These are phyloP conservation scores for Chloroceryle inda DNA, from an alignment of 2,797 vertebrate species.

Conservation along the genomic window DNA sequence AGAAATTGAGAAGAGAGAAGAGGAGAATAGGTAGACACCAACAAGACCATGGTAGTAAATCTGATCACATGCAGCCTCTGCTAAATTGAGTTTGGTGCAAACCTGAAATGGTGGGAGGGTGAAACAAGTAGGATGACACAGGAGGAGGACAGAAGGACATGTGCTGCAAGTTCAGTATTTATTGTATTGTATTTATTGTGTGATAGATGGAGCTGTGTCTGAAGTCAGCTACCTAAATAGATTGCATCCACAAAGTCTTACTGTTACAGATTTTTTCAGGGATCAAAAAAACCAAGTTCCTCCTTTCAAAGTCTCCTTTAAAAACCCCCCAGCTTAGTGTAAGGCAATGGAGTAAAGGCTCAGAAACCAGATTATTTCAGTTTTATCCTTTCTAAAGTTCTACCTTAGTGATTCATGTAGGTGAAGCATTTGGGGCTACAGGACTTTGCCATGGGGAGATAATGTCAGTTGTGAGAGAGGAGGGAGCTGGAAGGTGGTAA, in stretches of 20 bases:
- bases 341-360: not conserved
- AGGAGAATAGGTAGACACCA: not conserved
- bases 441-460: not conserved
- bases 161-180: rapidly evolving
- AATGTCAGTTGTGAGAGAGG: rapidly evolving
- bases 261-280: not conserved
- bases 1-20: not conserved
- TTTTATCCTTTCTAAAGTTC: not conserved
- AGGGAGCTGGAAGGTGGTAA: not conserved
- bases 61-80: not conserved
- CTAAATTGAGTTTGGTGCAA: not conserved
- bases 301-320: not conserved
- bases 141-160: not conserved
- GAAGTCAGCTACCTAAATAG: not conserved
- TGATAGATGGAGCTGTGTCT: not conserved
- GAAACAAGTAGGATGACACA: not conserved
- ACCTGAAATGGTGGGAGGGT: not conserved
- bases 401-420: not conserved
- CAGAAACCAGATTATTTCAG: rapidly evolving
- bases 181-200: rapidly evolving
- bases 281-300: not conserved
- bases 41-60: not conserved
- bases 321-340: not conserved
- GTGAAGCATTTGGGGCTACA: rapidly evolving
- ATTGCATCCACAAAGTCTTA: not conserved